These are phyloP conservation scores for Ammospiza maritima DNA, from an alignment of 2,797 vertebrate genomes.

Conservation along the genomic window DNA sequence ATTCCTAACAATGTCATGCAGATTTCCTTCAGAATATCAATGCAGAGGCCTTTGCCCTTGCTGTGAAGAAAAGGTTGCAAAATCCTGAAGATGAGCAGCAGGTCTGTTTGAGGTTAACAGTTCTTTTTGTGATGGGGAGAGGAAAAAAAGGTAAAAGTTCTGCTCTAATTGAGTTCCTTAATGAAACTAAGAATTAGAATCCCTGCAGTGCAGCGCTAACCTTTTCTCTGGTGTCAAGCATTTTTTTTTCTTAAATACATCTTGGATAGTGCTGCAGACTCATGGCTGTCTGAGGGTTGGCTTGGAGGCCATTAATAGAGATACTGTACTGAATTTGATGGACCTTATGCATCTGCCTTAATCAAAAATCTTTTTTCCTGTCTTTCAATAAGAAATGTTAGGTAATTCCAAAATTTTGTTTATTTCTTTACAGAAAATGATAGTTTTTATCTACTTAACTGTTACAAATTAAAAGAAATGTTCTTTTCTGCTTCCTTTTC, in stretches of 20 bases:
- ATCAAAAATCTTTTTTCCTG: background rate
- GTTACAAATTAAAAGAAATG: background rate
- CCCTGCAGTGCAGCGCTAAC: constrained; percentile 20
- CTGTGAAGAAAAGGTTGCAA: constrained; percentile 37
- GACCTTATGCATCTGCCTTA: background rate
- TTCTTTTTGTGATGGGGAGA: background rate
- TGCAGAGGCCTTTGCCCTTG: constrained; percentile 38
- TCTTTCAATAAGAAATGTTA: background rate
- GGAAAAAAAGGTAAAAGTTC: constrained; percentile 32
- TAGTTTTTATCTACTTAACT: background rate
- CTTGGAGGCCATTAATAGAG: constrained; percentile 1
- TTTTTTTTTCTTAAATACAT: constrained; percentile 11
- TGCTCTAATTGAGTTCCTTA: constrained; percentile 69
- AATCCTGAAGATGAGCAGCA: constrained; percentile 25
- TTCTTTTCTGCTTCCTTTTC: background rate
- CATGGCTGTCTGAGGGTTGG: background rate
- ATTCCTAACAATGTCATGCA: constrained; percentile 37
- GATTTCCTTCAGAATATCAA: constrained; percentile 52
- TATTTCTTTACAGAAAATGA: background rate
- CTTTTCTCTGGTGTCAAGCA: constrained; percentile 51
- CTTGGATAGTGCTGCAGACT: constrained; percentile 15
- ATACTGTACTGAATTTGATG: background rate
- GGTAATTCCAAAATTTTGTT: background rate
- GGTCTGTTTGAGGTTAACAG: background rate
- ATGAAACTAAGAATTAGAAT: constrained; percentile 71